Conservation (phyloP, 2,888 invertebrate species). For the Pherbina coryleti region DNA sequence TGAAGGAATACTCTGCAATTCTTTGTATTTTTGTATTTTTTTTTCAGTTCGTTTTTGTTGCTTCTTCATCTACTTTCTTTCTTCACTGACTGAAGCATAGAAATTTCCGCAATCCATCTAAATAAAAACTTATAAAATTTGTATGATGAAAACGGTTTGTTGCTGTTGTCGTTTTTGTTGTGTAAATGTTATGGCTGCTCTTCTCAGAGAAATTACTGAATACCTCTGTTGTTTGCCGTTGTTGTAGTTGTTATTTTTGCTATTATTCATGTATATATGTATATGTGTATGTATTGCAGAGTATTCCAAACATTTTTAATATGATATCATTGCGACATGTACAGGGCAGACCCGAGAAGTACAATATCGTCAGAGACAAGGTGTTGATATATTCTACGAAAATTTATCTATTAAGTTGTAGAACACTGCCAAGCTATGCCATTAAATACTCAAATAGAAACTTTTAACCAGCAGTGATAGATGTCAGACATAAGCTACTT, state of each 20-base stretch:
- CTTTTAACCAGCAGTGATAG: too few species aligned
- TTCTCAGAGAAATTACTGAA: background rate
- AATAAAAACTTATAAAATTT: conserved; percentile 46
- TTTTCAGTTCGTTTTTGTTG: background rate
- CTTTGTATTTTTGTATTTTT: too few species aligned
- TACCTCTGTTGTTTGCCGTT: background rate
- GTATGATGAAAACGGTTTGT: conserved; percentile 40
- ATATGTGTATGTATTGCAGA: background rate
- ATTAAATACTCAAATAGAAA: too few species aligned
- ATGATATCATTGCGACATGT: too few species aligned
- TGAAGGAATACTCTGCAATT: conserved; percentile 8
- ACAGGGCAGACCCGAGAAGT: too few species aligned
- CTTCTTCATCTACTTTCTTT: conserved; percentile 9
- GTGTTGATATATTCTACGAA: too few species aligned
- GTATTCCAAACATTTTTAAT: background rate
- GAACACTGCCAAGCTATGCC: too few species aligned
- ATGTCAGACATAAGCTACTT: too few species aligned
- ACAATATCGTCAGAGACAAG: too few species aligned
- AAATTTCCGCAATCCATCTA: conserved; percentile 43
- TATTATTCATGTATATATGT: background rate
- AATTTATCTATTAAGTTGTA: too few species aligned
- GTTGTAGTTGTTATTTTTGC: background rate
- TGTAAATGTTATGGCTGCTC: background rate
- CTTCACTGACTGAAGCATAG: background rate
- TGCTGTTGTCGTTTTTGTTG: conserved; percentile 4